A percentile compares a stretch with the other conserved stretches of the same genome.
Conservation (phyloP, 2,797 vertebrate species). For the Eulemur albifrons region DNA sequence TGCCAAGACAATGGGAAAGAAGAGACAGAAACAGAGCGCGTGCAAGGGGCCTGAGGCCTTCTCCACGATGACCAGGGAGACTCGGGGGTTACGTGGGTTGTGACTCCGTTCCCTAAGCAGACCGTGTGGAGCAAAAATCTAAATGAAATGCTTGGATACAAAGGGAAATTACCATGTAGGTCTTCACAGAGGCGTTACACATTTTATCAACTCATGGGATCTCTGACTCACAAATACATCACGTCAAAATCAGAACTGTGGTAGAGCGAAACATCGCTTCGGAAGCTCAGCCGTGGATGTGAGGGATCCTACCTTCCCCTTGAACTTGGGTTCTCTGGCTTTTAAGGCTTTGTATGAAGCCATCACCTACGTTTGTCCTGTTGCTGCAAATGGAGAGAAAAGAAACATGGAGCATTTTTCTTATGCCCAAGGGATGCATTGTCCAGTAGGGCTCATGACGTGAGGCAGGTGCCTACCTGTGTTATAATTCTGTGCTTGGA, state of each 20-base stretch:
- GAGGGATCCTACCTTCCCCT: neutral
- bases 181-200: slow-evolving; percentile 19
- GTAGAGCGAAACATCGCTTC: neutral
- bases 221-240: slow-evolving; percentile 46
- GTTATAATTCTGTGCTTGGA: slow-evolving; percentile 5
- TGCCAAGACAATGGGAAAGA: neutral
- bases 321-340: neutral
- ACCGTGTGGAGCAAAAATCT: neutral
- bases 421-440: neutral
- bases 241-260: neutral
- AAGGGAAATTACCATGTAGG: slow-evolving; percentile 1
- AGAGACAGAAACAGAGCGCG: neutral
- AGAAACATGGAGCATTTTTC: fast-evolving
- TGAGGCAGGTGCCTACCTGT: neutral
- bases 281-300: neutral
- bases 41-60: neutral
- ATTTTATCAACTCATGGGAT: slow-evolving; percentile 30
- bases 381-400: neutral
- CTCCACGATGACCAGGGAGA: neutral
- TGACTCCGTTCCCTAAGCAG: neutral
- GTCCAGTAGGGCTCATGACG: neutral
- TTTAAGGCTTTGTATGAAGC: neutral
- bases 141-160: slow-evolving; percentile 58
- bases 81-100: neutral
- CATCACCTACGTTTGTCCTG: neutral